Evolutionary conservation across 2,113 vertebrate species (phyloP), one percentile per base, ranked within the genome.

Genomic region (Lagopus muta): DNA sequence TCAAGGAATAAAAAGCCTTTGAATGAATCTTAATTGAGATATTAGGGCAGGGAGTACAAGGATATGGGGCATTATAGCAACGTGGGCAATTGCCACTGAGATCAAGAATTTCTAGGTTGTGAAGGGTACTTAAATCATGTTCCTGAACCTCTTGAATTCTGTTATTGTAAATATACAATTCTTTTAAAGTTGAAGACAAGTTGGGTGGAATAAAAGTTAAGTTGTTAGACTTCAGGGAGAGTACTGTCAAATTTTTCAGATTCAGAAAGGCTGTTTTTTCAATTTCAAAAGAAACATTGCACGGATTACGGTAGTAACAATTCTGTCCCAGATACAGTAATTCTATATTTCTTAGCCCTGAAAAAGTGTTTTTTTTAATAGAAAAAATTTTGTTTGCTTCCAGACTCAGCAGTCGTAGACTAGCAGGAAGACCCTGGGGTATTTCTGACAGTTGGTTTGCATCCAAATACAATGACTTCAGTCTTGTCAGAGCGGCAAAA

Each of bases 81-180:
- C 99, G 98, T 50, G 99, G 99, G 60, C 99, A 99, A 79, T 99
- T 99, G 69, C 99, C 99, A 65, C 99, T 99, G 12, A 99, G 96
- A 80, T 99, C 99, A 7, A 99, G 98, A 90, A 98, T 97, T 97
- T 99, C 98, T 67, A 99, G 86, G 52, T 98, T 97, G 7, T 89
- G 88, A 90, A 99, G 95, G 81, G 97, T 97, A 61, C 94, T 96
- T 64, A 99, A 98, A 94, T 99, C 98, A 13, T 98, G 52, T 20
- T 98, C 90, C 25, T 93, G 89, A 79, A 99, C 95, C 4, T 79
- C 58, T 52, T 97, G 38, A 78, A 99, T 99, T 57, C 97, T 96
- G 57, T 99, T 99, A 71, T 99, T 99, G 86, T 99, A 98, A 89
- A 99, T 97, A 77, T 99, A 98, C 34, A 99, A 82, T 94, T 99